These are phyloP conservation scores for Carcina quercana DNA, from an alignment of 2,888 invertebrate species.

Conservation along the genomic window DNA sequence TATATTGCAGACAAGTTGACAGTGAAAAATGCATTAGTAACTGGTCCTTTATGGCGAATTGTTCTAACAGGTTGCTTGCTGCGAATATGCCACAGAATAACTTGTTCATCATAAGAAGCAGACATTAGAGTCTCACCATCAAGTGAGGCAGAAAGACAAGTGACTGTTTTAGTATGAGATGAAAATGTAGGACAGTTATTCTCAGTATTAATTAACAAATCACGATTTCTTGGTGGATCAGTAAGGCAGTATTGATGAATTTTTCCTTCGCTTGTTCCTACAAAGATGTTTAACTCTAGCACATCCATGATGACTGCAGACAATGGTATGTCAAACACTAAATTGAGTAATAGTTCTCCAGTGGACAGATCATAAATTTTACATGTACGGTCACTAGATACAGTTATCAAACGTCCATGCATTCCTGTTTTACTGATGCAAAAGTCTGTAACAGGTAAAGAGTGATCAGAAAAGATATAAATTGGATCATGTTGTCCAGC, in stretches of 20 bases:
- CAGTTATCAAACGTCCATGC: slow-evolving; percentile 81
- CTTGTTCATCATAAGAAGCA: slow-evolving; percentile 82
- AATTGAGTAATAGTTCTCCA: slow-evolving; percentile 80
- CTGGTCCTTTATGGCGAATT: slow-evolving; percentile 81
- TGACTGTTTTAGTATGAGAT: slow-evolving; percentile 81
- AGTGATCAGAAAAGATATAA: slow-evolving; percentile 86
- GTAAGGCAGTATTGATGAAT: slow-evolving; percentile 81
- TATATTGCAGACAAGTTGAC: slow-evolving; percentile 75
- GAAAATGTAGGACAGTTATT: slow-evolving; percentile 67
- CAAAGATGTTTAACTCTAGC: slow-evolving; percentile 80
- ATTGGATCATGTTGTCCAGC: slow-evolving; percentile 76
- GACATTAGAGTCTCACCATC: slow-evolving; percentile 83
- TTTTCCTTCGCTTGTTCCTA: slow-evolving; percentile 82
- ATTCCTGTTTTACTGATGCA: slow-evolving; percentile 81
- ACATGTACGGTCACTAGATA: slow-evolving; percentile 87
- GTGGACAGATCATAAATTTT: slow-evolving; percentile 84
- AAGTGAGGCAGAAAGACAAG: slow-evolving; percentile 81
- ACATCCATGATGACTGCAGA: slow-evolving; percentile 81
- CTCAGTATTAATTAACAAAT: slow-evolving; percentile 77
- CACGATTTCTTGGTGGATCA: slow-evolving; percentile 78
- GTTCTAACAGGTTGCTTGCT: slow-evolving; percentile 83
- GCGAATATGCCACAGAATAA: slow-evolving; percentile 87
- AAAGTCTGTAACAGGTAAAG: slow-evolving; percentile 85
- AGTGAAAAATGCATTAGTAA: slow-evolving; percentile 82
- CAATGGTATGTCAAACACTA: slow-evolving; percentile 83